phyloP scores from a whole-genome alignment of 2,113 vertebrate species.

The Catharus fuscescens region DNA sequence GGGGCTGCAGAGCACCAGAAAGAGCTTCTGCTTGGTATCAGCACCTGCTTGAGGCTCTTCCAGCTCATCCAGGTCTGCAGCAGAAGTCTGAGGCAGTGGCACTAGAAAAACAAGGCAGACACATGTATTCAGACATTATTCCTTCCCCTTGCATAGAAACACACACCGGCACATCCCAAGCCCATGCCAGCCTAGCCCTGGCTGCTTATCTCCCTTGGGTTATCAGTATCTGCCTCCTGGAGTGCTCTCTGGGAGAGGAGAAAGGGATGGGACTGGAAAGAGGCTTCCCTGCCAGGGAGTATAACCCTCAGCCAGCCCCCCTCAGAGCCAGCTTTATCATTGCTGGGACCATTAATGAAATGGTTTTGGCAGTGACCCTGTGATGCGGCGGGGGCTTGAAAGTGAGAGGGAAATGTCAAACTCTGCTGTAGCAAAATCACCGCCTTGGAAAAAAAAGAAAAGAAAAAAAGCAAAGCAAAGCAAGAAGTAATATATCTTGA shows the following conservation, averaged over 20 bases:
- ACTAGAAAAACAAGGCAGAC: not conserved
- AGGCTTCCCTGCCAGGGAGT: not conserved
- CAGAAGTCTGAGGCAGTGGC: not conserved
- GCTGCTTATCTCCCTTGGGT: not conserved
- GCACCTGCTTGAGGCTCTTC: not conserved
- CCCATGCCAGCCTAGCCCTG: not conserved
- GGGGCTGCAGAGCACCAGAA: not conserved
- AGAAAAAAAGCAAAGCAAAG: slow-evolving; percentile 31
- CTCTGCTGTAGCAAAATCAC: not conserved
- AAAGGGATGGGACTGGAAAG: not conserved
- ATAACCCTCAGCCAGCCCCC: not conserved
- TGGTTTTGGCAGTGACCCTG: slow-evolving; percentile 12
- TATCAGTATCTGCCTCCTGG: not conserved
- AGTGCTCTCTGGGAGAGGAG: not conserved
- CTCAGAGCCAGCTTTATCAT: not conserved
- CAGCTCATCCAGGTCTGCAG: not conserved
- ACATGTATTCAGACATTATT: accelerated
- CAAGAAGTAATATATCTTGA: slow-evolving; percentile 67
- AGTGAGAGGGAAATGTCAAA: slow-evolving; percentile 50
- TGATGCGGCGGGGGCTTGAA: not conserved
- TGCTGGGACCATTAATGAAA: slow-evolving; percentile 38
- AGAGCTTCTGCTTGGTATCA: not conserved
- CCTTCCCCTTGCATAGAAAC: not conserved
- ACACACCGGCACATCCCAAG: not conserved
- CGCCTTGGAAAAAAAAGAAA: not conserved